Evolutionary conservation across 2,888 invertebrate species (phyloP).

Genomic region (Harmothoe impar): DNA sequence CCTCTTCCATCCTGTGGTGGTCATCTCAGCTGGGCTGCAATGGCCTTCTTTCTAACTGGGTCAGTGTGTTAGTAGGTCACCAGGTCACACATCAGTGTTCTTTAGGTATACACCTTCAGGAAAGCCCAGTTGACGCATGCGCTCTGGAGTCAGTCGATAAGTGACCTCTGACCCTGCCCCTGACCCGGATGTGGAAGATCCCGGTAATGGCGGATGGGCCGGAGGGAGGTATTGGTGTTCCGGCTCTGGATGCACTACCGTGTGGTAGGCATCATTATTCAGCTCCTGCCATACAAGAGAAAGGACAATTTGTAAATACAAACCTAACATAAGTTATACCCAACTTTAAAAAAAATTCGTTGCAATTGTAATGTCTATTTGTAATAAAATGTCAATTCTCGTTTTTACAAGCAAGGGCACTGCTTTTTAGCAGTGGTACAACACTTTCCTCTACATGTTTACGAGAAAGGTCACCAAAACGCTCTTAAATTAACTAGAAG

Average conservation of each 20-base stretch:
- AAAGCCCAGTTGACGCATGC: slow-evolving; percentile 63
- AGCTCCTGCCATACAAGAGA: not conserved
- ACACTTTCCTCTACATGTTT: no score
- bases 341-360: no score
- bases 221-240: not conserved
- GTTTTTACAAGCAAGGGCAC: no score
- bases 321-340: not conserved
- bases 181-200: slow-evolving; percentile 30
- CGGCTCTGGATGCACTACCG: not conserved
- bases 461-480: no score
- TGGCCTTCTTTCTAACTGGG: not conserved
- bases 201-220: slow-evolving; percentile 30
- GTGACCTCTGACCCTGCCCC: slow-evolving; percentile 18
- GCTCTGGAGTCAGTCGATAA: slow-evolving; percentile 60
- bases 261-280: not conserved
- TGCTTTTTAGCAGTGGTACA: no score
- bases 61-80: slow-evolving; percentile 18
- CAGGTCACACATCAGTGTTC: slow-evolving; percentile 64
- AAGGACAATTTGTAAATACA: not conserved
- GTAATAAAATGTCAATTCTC: no score
- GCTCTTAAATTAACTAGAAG: no score
- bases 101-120: slow-evolving; percentile 63
- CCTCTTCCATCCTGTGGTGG: not conserved
- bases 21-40: no score
- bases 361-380: no score